phyloP scores from a whole-genome alignment of 2,797 vertebrate genomes.

The Sebastes dallii region DNA sequence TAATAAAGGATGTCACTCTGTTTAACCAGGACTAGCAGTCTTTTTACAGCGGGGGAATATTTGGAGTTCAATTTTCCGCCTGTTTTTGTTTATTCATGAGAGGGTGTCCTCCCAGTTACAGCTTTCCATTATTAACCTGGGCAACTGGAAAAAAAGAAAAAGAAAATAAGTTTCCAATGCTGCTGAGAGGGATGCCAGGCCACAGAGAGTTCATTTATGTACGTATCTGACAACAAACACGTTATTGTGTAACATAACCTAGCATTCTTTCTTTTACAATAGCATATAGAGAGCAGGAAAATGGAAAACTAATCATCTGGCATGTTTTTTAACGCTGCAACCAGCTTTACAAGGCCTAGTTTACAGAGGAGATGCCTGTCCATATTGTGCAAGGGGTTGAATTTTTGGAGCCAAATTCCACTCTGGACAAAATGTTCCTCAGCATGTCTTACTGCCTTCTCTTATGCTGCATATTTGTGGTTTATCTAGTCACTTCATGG shows the following conservation, averaged over 20 bases:
- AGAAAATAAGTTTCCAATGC: slow-evolving; percentile 43
- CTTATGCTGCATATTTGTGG: slow-evolving; percentile 58
- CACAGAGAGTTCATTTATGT: slow-evolving; percentile 10
- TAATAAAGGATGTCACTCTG: slow-evolving; percentile 67
- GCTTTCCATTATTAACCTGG: slow-evolving; percentile 74
- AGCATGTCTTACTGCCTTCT: slow-evolving; percentile 35
- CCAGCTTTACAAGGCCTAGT: slow-evolving; percentile 11
- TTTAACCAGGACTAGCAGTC: slow-evolving; percentile 51
- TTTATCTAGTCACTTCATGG: slow-evolving; percentile 56
- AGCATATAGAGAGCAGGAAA: neutral
- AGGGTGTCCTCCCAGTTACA: slow-evolving; percentile 65
- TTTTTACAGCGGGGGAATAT: slow-evolving; percentile 76
- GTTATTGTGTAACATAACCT: neutral
- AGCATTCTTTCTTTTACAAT: slow-evolving; percentile 7
- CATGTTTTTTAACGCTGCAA: slow-evolving; percentile 11
- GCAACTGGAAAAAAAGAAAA: slow-evolving; percentile 36
- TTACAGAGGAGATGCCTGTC: slow-evolving; percentile 19
- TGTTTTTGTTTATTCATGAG: slow-evolving; percentile 80
- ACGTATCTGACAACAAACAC: slow-evolving; percentile 6
- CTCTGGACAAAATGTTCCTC: slow-evolving; percentile 64
- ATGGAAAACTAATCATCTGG: slow-evolving; percentile 1
- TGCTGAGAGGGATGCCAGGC: slow-evolving; percentile 24
- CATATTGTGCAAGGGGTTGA: slow-evolving; percentile 15
- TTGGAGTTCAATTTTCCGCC: slow-evolving; percentile 84
- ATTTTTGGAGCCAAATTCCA: slow-evolving; percentile 49